phyloP scores from a whole-genome alignment of 2,888 invertebrate genomes.

The Sesia apiformis region DNA sequence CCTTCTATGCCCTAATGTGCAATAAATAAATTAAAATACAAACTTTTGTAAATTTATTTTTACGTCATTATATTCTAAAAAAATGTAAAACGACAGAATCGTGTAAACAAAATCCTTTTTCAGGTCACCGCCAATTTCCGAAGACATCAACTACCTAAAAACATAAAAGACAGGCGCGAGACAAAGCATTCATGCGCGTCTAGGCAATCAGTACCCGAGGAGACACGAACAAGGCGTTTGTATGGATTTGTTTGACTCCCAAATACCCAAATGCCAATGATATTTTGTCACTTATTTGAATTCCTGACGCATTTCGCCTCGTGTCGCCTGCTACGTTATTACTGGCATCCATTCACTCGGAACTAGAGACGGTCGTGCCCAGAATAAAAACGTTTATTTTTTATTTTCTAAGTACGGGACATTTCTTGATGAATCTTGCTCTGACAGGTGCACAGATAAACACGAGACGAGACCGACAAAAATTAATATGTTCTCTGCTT shows the following conservation, averaged over 20 bases:
- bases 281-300: conserved; percentile 20
- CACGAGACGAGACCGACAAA: too few species aligned
- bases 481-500: too few species aligned
- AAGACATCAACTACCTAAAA: not conserved
- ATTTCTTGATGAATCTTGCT: not conserved
- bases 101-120: too few species aligned
- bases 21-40: too few species aligned
- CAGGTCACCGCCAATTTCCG: not conserved
- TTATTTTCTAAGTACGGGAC: not conserved
- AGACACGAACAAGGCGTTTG: conserved; percentile 1
- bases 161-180: not conserved
- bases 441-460: not conserved
- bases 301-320: conserved; percentile 13
- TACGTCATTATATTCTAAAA: too few species aligned
- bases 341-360: conserved; percentile 9
- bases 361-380: conserved; percentile 7
- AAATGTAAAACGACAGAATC: too few species aligned
- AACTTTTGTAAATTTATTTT: too few species aligned
- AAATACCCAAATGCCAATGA: conserved; percentile 9
- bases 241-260: conserved; percentile 12
- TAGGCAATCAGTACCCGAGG: conserved; percentile 13
- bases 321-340: not conserved
- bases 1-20: too few species aligned
- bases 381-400: conserved; percentile 12
- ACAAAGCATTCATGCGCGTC: not conserved